Conservation (phyloP, 2,888 invertebrate genomes). For the Drosophila infuscata region DNA sequence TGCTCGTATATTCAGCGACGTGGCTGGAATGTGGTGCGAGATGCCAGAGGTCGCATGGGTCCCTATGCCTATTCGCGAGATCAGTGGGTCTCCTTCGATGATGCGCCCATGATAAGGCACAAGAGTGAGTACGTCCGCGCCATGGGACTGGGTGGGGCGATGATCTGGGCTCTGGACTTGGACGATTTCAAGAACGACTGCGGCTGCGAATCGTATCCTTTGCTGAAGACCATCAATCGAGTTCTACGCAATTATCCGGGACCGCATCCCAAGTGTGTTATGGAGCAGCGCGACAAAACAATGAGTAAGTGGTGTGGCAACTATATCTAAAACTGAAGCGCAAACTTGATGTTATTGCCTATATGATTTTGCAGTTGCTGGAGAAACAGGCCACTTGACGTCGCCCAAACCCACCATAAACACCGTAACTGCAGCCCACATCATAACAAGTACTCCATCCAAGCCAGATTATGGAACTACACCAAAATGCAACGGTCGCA, state of each 20-base stretch:
- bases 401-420: constrained; percentile 56
- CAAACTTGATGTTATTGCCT: neutral
- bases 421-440: constrained; percentile 24
- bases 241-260: constrained; percentile 90
- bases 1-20: constrained; percentile 91
- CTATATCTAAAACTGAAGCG: too few species aligned
- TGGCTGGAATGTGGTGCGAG: constrained; percentile 92
- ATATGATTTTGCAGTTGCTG: constrained; percentile 54
- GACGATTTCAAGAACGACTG: constrained; percentile 94
- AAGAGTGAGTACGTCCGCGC: constrained; percentile 93
- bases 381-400: constrained; percentile 28
- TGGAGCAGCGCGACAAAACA: constrained; percentile 84
- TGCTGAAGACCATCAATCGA: constrained; percentile 92
- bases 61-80: constrained; percentile 93
- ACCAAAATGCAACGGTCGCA: constrained; percentile 72
- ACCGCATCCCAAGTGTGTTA: constrained; percentile 88
- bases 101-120: constrained; percentile 92
- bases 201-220: constrained; percentile 92
- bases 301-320: constrained; percentile 75
- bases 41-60: constrained; percentile 92
- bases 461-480: constrained; percentile 34
- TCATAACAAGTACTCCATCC: constrained; percentile 28
- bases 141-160: constrained; percentile 93
- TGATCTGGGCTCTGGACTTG: constrained; percentile 95
- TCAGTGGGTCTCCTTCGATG: constrained; percentile 98